Evolutionary conservation across 2,113 vertebrate genomes (phyloP).

Genomic region (Sterna hirundo): DNA sequence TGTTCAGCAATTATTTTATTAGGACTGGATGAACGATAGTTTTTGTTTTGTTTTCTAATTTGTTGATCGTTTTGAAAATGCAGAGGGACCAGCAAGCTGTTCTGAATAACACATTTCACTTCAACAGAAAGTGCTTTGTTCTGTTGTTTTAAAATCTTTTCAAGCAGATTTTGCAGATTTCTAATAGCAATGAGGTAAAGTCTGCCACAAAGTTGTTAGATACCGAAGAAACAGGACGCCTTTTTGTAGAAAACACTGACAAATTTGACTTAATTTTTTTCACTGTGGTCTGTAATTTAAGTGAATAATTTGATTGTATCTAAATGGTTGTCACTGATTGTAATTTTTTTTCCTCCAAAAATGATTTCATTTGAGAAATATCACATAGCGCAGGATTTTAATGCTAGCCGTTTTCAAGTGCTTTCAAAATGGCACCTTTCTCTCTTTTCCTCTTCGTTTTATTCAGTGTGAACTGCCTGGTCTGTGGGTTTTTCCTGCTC

Average conservation of each 20-base stretch:
- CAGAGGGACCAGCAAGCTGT: not conserved
- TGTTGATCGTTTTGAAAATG: not conserved
- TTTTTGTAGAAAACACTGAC: not conserved
- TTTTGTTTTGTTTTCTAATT: slow-evolving; percentile 28
- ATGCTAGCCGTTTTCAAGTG: not conserved
- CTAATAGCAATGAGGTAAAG: not conserved
- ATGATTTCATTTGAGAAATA: not conserved
- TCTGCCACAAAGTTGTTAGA: not conserved
- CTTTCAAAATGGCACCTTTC: not conserved
- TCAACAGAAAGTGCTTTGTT: not conserved
- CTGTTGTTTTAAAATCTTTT: not conserved
- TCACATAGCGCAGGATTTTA: not conserved
- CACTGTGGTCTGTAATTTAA: not conserved
- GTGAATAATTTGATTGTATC: not conserved
- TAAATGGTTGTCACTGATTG: not conserved
- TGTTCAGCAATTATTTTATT: slow-evolving; percentile 41
- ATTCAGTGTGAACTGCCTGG: not conserved
- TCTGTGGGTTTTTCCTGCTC: not conserved
- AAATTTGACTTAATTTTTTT: not conserved
- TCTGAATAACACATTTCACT: not conserved
- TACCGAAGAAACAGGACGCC: not conserved
- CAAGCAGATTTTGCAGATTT: not conserved
- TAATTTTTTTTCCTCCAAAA: not conserved
- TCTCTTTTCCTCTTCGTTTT: not conserved
- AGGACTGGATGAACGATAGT: not conserved